These are phyloP conservation scores for Alcedo quadribrachys DNA, from an alignment of 2,797 vertebrate species.

Conservation along the genomic window DNA sequence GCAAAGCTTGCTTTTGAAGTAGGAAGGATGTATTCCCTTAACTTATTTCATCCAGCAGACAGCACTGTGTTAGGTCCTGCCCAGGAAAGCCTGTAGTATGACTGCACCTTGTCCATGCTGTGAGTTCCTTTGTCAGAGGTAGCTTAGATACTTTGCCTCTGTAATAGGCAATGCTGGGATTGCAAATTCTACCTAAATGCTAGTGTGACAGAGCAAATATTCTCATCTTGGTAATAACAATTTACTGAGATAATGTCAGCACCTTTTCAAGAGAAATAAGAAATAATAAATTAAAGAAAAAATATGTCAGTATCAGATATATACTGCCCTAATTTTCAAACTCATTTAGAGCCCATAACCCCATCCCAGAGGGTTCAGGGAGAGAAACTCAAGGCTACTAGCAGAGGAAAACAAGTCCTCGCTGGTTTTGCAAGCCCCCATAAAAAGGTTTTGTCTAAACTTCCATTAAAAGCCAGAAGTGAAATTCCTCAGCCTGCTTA, in stretches of 20 bases:
- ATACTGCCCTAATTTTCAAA: not conserved
- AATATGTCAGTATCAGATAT: not conserved
- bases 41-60: not conserved
- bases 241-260: not conserved
- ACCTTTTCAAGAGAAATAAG: not conserved
- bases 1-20: slow-evolving; percentile 9
- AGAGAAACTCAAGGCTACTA: not conserved
- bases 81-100: not conserved
- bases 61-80: not conserved
- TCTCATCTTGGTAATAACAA: not conserved
- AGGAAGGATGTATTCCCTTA: not conserved
- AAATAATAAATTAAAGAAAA: not conserved
- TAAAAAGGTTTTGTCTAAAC: not conserved
- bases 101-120: not conserved
- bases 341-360: not conserved
- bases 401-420: not conserved
- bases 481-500: not conserved
- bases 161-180: not conserved
- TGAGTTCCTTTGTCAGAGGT: not conserved
- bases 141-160: not conserved
- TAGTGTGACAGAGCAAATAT: not conserved
- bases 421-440: not conserved
- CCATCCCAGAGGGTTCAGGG: not conserved
- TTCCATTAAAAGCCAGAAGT: not conserved
- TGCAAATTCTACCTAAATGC: not conserved